These are phyloP conservation scores for Pinna nobilis DNA, from an alignment of 1,140 invertebrate species.

Conservation along the genomic window DNA sequence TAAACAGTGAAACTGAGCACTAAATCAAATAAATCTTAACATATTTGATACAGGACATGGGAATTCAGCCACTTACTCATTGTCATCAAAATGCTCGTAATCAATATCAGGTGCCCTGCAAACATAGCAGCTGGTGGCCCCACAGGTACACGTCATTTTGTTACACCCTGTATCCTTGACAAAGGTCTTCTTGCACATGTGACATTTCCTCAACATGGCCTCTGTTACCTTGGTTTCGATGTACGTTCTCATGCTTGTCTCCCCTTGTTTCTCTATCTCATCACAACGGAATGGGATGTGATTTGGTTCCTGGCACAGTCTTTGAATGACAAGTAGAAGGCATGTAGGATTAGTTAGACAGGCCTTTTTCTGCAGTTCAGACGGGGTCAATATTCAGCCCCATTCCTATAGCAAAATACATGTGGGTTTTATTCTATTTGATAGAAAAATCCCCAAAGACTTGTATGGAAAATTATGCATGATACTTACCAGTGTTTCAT, in stretches of 20 bases:
- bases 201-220: conserved; percentile 80
- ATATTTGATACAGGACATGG: not conserved
- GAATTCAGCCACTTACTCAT: conserved; percentile 4
- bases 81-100: conserved; percentile 79
- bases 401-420: too few relatives aligned
- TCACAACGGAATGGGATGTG: conserved; percentile 81
- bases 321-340: conserved; percentile 56
- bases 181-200: conserved; percentile 77
- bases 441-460: too few relatives aligned
- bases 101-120: conserved; percentile 78
- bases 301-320: conserved; percentile 79
- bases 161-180: conserved; percentile 82
- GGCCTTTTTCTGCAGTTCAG: too few relatives aligned
- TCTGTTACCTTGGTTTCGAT: conserved; percentile 82
- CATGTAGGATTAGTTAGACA: too few relatives aligned
- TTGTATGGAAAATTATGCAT: too few relatives aligned
- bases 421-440: too few relatives aligned
- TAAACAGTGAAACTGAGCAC: not conserved
- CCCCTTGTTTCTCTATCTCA: conserved; percentile 79
- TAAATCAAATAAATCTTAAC: not conserved
- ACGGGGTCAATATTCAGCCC: too few relatives aligned
- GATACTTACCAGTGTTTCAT: too few relatives aligned
- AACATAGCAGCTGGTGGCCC: conserved; percentile 82
- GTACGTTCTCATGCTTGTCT: conserved; percentile 77
- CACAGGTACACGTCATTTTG: conserved; percentile 83